Conservation (phyloP, 2,888 invertebrate species). For the Keiferia lycopersicella region DNA sequence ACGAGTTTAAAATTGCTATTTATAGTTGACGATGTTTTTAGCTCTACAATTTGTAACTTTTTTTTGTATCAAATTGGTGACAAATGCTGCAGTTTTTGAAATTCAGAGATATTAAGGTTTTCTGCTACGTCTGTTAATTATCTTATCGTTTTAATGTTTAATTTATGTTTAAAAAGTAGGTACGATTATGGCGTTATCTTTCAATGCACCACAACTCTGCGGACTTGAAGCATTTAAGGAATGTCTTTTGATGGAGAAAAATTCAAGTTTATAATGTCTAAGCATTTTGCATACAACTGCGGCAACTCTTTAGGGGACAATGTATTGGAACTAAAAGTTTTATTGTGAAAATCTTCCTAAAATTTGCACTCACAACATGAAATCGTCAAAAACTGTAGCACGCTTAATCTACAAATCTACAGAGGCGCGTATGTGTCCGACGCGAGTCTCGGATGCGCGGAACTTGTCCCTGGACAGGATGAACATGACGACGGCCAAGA, state of each 20-base stretch:
- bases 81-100: conserved; percentile 12
- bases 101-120: neutral
- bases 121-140: neutral
- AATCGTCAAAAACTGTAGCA: conserved; percentile 3
- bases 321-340: too few relatives aligned
- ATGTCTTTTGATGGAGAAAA: too few relatives aligned
- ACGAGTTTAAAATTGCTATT: neutral
- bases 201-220: too few relatives aligned
- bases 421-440: conserved; percentile 76
- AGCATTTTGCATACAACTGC: too few relatives aligned
- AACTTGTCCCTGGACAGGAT: conserved; percentile 83
- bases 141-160: neutral
- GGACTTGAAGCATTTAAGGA: too few relatives aligned
- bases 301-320: too few relatives aligned
- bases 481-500: conserved; percentile 84
- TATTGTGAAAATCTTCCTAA: neutral
- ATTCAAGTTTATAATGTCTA: too few relatives aligned
- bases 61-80: neutral
- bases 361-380: neutral
- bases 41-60: neutral
- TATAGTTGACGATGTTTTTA: neutral
- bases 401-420: conserved; percentile 74
- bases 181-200: too few relatives aligned
- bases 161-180: too few relatives aligned
- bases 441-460: conserved; percentile 65